Evolutionary conservation across 2,797 vertebrate species (phyloP).

Genomic region (Sebastes itinus): DNA sequence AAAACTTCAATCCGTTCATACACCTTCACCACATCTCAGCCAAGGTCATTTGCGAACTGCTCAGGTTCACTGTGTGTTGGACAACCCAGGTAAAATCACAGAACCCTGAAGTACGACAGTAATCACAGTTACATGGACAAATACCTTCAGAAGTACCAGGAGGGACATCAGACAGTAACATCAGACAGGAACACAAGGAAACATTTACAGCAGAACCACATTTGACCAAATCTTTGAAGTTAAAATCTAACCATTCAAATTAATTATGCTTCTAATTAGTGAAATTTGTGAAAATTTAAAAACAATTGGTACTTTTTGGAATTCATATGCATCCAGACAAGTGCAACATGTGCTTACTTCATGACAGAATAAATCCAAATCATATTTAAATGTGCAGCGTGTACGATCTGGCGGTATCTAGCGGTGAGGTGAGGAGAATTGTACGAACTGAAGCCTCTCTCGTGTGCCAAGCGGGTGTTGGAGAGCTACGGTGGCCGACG

Average conservation of each 20-base stretch:
- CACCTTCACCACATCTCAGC: conserved; percentile 63
- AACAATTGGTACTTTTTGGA: not conserved
- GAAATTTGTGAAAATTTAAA: not conserved
- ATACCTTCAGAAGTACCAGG: not conserved
- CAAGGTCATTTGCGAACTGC: conserved; percentile 32
- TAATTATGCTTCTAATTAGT: not conserved
- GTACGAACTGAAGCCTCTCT: too few relatives aligned
- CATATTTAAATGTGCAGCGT: not conserved
- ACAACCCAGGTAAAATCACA: conserved; percentile 58
- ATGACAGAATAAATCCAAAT: not conserved
- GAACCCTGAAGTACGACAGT: conserved; percentile 33
- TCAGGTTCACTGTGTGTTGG: conserved; percentile 45
- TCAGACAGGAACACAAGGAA: not conserved
- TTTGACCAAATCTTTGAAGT: conserved; percentile 4
- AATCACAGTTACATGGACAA: conserved; percentile 4
- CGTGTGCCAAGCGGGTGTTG: too few relatives aligned
- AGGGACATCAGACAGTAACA: not conserved
- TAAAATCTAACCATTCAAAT: not conserved
- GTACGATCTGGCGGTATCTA: rapidly evolving
- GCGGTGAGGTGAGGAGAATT: too few relatives aligned
- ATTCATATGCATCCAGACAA: not conserved
- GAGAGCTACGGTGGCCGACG: too few relatives aligned
- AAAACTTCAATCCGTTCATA: conserved; percentile 23
- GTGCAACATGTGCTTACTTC: not conserved
- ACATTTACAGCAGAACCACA: conserved; percentile 28